Evolutionary conservation across 2,113 vertebrate genomes (phyloP), one percentile per base, ranked within the genome.

Genomic region (Perca fluviatilis): DNA sequence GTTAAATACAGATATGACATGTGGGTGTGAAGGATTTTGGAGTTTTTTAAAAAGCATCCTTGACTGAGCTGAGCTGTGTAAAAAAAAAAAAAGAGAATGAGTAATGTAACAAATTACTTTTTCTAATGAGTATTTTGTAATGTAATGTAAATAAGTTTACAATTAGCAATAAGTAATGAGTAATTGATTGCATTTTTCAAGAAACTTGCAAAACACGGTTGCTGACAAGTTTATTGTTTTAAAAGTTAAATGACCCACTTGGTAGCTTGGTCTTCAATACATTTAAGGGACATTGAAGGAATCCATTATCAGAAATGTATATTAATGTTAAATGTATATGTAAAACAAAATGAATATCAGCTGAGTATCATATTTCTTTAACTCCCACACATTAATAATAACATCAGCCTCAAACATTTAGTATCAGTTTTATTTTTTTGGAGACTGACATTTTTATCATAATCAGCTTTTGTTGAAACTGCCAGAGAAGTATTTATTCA

Each of bases 401-500:
- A 19, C 6, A 13, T 75, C 33, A 70, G 27, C 27, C 16, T 61
- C 56, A 76, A 5, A 11, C 0, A 47, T 82, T 51, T 27, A 36
- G 16, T 21, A 58, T 62, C 18, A 61, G 30, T 83, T 27, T 67
- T 13, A 47, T n/a, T 83, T 27, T 67, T 13, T 27, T 27, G 27
- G 27, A 27, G 27, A 27, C 27, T 27, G 27, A 27, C 27, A 27
- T 27, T 27, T 83, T 67, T 13, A 47, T n/a, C 60, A 58, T 25
- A 18, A 79, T 74, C 40, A 27, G 18, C 54, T 53, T 67, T 75
- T 71, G 47, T 36, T 65, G 5, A 49, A 56, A 23, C 47, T 12
- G 2, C 19, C 60, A 56, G 33, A 54, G 18, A 70, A 43, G 54
- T 68, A 50, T 77, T 74, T 71, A 50, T 61, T 79, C 27, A 77